Evolutionary conservation across 2,113 vertebrate genomes (phyloP).

Genomic region (Thymallus thymallus): DNA sequence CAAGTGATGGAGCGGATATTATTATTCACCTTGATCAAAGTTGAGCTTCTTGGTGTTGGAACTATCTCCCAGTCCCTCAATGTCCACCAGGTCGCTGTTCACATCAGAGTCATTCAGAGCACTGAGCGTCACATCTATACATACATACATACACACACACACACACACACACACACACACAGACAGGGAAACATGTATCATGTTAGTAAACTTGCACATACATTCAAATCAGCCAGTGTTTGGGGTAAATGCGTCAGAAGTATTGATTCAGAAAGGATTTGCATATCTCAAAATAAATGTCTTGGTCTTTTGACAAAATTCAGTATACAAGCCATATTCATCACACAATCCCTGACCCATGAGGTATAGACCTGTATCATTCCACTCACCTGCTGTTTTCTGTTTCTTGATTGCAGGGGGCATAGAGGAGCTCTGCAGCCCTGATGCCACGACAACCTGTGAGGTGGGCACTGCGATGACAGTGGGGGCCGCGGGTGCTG

Average conservation of each 20-base stretch:
- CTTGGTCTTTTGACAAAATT: background rate
- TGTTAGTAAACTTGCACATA: background rate
- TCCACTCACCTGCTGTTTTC: conserved; percentile 79
- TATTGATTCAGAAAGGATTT: background rate
- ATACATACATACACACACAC: too few relatives aligned
- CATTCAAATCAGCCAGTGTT: background rate
- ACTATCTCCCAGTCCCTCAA: conserved; percentile 84
- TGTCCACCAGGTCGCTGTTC: conserved; percentile 91
- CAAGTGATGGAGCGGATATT: background rate
- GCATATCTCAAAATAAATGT: background rate
- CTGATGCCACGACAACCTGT: conserved; percentile 70
- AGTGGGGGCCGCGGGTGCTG: conserved; percentile 29
- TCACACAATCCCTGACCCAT: background rate
- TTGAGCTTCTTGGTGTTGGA: conserved; percentile 86
- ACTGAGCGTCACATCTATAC: conserved; percentile 85
- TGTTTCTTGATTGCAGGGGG: conserved; percentile 81
- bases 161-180: too few relatives aligned
- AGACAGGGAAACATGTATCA: conserved; percentile 2
- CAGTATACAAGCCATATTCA: background rate
- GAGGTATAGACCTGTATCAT: background rate
- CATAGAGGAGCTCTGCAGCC: conserved; percentile 65
- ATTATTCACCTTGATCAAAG: conserved; percentile 79
- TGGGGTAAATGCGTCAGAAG: background rate
- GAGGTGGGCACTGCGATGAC: conserved; percentile 60
- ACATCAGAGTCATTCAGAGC: conserved; percentile 88